Evolutionary conservation across 2,888 invertebrate species (phyloP), one percentile per base, ranked within the genome.

Genomic region (Nematopogon swammerdamellus): DNA sequence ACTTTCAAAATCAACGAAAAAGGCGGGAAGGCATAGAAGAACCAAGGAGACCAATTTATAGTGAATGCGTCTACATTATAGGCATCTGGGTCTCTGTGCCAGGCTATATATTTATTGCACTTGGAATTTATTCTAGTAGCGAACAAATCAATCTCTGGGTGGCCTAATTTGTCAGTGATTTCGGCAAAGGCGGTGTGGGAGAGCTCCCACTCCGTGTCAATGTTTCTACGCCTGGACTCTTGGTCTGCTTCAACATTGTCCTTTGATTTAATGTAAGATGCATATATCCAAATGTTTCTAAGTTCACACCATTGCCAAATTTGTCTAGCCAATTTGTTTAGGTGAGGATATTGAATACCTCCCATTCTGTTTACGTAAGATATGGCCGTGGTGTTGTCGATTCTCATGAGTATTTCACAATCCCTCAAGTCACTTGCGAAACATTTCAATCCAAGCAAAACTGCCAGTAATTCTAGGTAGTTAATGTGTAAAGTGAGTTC

Each of bases 251-350:
- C 51, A 6, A 19, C 11, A n/a, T n/a, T n/a, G n/a, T n/a, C n/a
- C n/a, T n/a, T n/a, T n/a, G n/a, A n/a, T n/a, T n/a, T n/a, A n/a
- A 57, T 56, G 30, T 59, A 57, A 2, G 53, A 52, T 2, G 56
- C 58, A 49, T 51, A 54, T 11, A 59, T 45, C 20, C 47, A 46
- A 8, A 57, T 48, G 14, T 18, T 44, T 11, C 49, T 14, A 14
- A 2, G 51, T n/a, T n/a, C n/a, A n/a, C n/a, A n/a, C n/a, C n/a
- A n/a, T n/a, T n/a, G n/a, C n/a, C n/a, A n/a, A n/a, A 49, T 49
- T 11, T 42, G 16, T 44, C 16, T 36, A n/a, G 45, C 10, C 11
- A 49, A 4, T 17, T 42, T 6, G 17, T 3, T 42, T 49, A 25
- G 42, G 19, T 19, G n/a, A n/a, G n/a, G n/a, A n/a, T n/a, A n/a